These are phyloP conservation scores for Archocentrus centrarchus DNA, from an alignment of 2,113 vertebrate genomes.

Conservation along the genomic window DNA sequence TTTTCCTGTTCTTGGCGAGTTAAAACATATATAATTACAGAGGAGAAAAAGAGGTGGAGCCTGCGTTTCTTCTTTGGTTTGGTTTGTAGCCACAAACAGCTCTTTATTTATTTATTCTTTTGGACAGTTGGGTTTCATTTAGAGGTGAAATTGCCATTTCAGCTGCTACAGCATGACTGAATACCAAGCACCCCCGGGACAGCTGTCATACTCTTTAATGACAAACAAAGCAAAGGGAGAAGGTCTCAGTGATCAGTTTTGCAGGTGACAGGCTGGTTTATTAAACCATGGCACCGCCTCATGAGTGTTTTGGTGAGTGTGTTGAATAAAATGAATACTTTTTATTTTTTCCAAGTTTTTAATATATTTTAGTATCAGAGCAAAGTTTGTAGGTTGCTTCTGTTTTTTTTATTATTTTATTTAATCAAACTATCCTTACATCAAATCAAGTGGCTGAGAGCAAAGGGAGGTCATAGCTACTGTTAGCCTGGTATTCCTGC, in stretches of 20 bases:
- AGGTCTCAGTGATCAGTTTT: neutral
- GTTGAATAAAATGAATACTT: neutral
- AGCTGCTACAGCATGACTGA: conserved; percentile 23
- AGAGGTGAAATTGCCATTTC: conserved; percentile 44
- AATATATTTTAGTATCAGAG: neutral
- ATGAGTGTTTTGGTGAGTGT: neutral
- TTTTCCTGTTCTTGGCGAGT: neutral
- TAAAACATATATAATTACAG: neutral
- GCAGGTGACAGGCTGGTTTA: neutral
- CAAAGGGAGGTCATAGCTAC: neutral
- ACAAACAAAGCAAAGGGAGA: neutral
- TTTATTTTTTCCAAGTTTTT: neutral
- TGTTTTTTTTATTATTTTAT: neutral
- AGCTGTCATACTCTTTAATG: neutral
- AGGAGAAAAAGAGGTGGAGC: neutral
- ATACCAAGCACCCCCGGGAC: neutral
- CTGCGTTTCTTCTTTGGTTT: conserved; percentile 17
- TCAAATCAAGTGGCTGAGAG: neutral
- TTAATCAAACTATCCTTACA: neutral
- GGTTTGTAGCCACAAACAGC: conserved; percentile 31
- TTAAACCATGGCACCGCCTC: neutral
- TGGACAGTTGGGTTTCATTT: conserved; percentile 33
- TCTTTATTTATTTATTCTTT: neutral
- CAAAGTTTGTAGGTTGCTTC: neutral
- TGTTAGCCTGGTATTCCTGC: neutral